A percentile compares a stretch with the other conserved stretches of the same genome.
phyloP scores from a whole-genome alignment of 2,797 vertebrate species.

The Pangasius djambal region DNA sequence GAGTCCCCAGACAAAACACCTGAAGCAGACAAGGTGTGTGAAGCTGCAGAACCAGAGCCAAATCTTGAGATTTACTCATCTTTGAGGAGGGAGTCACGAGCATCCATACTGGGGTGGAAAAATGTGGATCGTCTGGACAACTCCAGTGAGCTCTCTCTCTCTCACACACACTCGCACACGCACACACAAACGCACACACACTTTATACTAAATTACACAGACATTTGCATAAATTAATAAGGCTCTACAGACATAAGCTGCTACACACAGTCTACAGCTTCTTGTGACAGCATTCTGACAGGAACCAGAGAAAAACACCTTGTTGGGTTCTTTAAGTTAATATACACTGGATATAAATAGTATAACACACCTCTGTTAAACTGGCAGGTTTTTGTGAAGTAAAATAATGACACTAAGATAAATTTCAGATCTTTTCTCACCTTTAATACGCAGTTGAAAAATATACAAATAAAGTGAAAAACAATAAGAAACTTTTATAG shows the following conservation, averaged over 20 bases:
- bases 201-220: not conserved
- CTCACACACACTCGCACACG: not conserved
- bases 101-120: slow-evolving; percentile 80
- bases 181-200: slow-evolving; percentile 35
- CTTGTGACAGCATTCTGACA: not conserved
- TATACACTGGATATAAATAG: not conserved
- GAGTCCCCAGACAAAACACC: slow-evolving; percentile 73
- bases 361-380: too few species aligned
- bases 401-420: too few species aligned
- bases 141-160: slow-evolving; percentile 74
- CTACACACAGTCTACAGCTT: not conserved
- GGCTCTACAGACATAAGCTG: not conserved
- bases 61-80: slow-evolving; percentile 70
- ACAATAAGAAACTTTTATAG: too few species aligned
- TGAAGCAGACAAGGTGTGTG: slow-evolving; percentile 78
- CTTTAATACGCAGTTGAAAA: too few species aligned
- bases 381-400: too few species aligned
- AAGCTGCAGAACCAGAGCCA: slow-evolving; percentile 57
- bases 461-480: too few species aligned
- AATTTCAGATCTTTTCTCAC: too few species aligned
- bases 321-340: not conserved
- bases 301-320: not conserved
- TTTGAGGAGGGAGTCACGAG: slow-evolving; percentile 74
- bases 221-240: not conserved
- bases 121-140: slow-evolving; percentile 85